Evolutionary conservation across 2,797 vertebrate species (phyloP), one percentile per base, ranked within the genome.

Genomic region (Rhodeus uyekii): DNA sequence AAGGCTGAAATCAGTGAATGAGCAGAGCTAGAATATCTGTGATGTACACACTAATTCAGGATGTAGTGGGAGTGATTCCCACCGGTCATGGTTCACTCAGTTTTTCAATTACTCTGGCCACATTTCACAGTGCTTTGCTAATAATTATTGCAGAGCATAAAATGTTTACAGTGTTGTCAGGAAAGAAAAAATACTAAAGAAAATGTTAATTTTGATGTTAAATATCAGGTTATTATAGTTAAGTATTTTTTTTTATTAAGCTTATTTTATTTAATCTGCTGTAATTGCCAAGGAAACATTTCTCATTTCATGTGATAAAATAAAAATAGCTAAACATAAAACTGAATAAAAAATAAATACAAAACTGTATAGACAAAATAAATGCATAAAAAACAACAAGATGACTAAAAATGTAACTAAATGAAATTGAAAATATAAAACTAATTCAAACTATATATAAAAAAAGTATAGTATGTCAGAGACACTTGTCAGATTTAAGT

Each of bases 11-110:
- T 67, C n/a, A 29, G 76, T 22, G 78, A 72, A 27, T 42, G 61
- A 81, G 74, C 71, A 67, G 18, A 53, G 69, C 72, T 32, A 22
- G 19, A 58, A 19, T 76, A 72, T 65, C 46, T 68, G 46, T 58
- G 36, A 42, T 76, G 80, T 42, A 38, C 22, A 67, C 61, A 46
- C 46, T 53, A 19, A 44, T 67, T 58, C 61, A 76, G 61, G 38
- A 42, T 42, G 34, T 22, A 50, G 79, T 39, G 71, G 71, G 80
- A 75, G 58, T 55, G 13, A 76, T 44, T 53, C 8, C 8, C 42
- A 32, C 48, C 32, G 7, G 5, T 68, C 61, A 58, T 10, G 63
- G 48, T 44, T 82, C 63, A 46, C 48, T 32, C 27, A 6, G 18
- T 67, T 58, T 76, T 55, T 16, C 32, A 42, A 76, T 58, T 22